Conservation (phyloP, 2,888 invertebrate genomes). For the Plebejus melissa region DNA sequence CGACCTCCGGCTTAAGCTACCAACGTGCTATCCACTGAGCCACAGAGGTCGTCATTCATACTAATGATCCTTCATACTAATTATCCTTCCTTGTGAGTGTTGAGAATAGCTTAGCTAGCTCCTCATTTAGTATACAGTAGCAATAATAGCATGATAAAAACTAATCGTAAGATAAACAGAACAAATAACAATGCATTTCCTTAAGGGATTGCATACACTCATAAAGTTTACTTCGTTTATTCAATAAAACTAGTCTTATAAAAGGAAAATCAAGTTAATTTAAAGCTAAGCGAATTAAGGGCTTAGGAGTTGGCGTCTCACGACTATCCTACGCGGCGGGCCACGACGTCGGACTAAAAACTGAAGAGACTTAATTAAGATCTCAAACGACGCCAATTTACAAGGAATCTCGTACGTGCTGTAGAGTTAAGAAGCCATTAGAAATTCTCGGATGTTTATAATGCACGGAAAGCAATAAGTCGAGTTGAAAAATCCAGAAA, state of each 20-base stretch:
- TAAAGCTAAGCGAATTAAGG: conserved; percentile 22
- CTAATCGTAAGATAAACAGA: conserved; percentile 5
- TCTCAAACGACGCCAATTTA: conserved; percentile 72
- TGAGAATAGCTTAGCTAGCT: background rate
- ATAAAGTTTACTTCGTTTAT: conserved; percentile 14
- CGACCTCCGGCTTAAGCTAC: too few relatives aligned
- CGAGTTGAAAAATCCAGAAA: background rate
- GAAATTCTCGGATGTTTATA: conserved; percentile 44
- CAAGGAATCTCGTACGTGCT: conserved; percentile 61
- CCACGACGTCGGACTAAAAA: conserved; percentile 59
- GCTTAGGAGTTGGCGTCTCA: conserved; percentile 31
- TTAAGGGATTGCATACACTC: background rate
- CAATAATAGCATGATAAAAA: background rate
- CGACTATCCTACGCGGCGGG: conserved; percentile 36
- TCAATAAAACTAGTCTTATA: conserved; percentile 15
- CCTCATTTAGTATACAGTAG: background rate
- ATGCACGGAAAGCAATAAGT: conserved; percentile 33
- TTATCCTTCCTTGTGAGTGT: background rate
- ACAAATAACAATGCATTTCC: background rate
- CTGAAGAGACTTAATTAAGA: conserved; percentile 73
- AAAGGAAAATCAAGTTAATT: conserved; percentile 19
- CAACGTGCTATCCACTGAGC: too few relatives aligned
- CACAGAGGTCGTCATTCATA: too few relatives aligned
- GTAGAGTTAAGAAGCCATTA: conserved; percentile 56
- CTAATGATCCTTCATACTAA: background rate